Percentiles rank a stretch among this genome's conserved stretches.
These are phyloP conservation scores for Dasysyrphus albostriatus DNA, from an alignment of 2,888 invertebrate genomes.

Conservation along the genomic window DNA sequence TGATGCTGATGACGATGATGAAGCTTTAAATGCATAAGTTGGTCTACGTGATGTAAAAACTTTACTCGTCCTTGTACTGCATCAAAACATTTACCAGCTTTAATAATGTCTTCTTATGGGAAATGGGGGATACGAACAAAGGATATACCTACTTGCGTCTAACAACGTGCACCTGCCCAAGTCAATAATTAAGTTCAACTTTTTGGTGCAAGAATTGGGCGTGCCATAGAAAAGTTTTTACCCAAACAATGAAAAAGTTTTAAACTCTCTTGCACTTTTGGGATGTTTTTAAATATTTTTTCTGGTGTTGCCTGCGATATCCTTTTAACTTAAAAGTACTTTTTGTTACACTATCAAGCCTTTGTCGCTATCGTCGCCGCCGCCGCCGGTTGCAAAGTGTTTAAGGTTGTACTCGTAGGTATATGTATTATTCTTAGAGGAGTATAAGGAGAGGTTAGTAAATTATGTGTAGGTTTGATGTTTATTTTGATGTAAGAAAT, in stretches of 20 bases:
- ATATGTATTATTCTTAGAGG: slow-evolving; percentile 4
- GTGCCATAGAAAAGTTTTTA: slow-evolving; percentile 57
- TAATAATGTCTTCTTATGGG: slow-evolving; percentile 23
- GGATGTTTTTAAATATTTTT: slow-evolving; percentile 2
- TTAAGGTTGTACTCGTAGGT: slow-evolving; percentile 20
- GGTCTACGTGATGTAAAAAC: slow-evolving; percentile 3
- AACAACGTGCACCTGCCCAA: slow-evolving; percentile 64
- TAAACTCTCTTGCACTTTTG: slow-evolving; percentile 55
- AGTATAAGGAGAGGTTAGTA: background rate
- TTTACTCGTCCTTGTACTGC: background rate
- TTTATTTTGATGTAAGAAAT: slow-evolving; percentile 26
- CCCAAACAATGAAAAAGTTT: slow-evolving; percentile 69
- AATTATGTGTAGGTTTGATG: slow-evolving; percentile 1
- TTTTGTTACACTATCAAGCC: slow-evolving; percentile 35
- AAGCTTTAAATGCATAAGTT: background rate
- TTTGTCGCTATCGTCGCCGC: slow-evolving; percentile 16
- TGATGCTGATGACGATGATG: slow-evolving; percentile 13
- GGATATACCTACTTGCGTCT: slow-evolving; percentile 31
- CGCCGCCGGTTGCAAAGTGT: slow-evolving; percentile 31
- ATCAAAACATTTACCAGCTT: slow-evolving; percentile 19
- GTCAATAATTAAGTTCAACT: slow-evolving; percentile 73
- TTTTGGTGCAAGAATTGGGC: slow-evolving; percentile 70
- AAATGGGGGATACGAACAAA: background rate
- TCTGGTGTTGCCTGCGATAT: slow-evolving; percentile 43
- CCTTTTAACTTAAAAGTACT: slow-evolving; percentile 63